Evolutionary conservation across 2,113 vertebrate species (phyloP).

Genomic region (Cyanistes caeruleus): DNA sequence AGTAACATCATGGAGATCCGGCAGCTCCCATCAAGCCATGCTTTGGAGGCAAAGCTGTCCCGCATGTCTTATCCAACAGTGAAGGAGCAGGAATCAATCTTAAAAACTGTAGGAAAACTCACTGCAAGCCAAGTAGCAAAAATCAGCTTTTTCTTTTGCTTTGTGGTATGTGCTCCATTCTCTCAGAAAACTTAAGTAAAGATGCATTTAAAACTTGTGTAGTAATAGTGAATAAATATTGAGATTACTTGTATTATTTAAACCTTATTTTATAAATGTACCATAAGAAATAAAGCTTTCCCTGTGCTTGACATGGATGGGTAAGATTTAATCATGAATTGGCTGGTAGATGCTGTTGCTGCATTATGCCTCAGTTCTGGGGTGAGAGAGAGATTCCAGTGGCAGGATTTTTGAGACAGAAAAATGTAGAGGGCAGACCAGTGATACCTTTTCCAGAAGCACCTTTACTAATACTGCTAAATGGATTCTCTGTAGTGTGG

Average conservation of each 20-base stretch:
- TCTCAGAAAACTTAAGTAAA: not conserved
- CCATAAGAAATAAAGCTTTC: not conserved
- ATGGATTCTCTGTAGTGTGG: not conserved
- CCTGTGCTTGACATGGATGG: not conserved
- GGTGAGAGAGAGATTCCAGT: not conserved
- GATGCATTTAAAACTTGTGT: not conserved
- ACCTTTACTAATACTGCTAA: not conserved
- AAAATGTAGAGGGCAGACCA: not conserved
- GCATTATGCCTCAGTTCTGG: not conserved
- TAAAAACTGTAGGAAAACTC: slow-evolving; percentile 90
- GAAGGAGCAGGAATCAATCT: slow-evolving; percentile 87
- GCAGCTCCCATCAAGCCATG: slow-evolving; percentile 92
- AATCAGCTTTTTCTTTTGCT: slow-evolving; percentile 98
- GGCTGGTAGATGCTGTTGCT: not conserved
- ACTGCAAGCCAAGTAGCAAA: slow-evolving; percentile 93
- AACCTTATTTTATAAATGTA: not conserved
- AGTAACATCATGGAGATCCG: slow-evolving; percentile 97
- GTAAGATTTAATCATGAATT: not conserved
- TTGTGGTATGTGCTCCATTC: slow-evolving; percentile 84
- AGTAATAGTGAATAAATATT: not conserved
- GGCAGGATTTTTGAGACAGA: not conserved
- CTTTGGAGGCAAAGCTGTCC: slow-evolving; percentile 94
- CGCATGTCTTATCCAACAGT: slow-evolving; percentile 91
- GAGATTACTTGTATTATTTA: not conserved
- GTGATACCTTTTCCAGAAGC: not conserved